Base-by-base conservation (phyloP, 2,113 vertebrate genomes). In the Labrus mixtus region DNA sequence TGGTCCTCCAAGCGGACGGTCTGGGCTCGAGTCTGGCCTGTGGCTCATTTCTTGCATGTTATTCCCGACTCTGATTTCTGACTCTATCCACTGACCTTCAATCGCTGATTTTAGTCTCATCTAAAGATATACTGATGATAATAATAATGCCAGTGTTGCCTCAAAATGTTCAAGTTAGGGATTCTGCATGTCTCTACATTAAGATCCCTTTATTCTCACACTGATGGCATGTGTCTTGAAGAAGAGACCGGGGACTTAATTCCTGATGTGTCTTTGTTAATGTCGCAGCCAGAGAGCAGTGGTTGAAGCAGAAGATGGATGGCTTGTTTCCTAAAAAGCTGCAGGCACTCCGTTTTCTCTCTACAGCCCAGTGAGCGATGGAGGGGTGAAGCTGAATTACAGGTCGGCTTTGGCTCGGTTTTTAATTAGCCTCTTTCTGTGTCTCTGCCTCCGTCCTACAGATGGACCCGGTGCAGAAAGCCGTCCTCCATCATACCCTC, bases 401-500 rank as follows among this genome's bases (percentile, higher is more conserved):
- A 50, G 70, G 60, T 88, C 79, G 23, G 74, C 63, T 69, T 76
- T 17, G 73, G 70, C 85, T 20, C 51, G 51, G 62, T 74, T 86
- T 86, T 95, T 95, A 94, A 95, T 94, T 94, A 88, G 92, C 71
- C 85, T 69, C 70, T 70, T 72, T 90, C 87, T 63, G 54, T 67
- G 63, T 89, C 88, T 79, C 84, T n/a, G n/a, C 9, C 17, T 75
- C 73, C 91, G 62, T 70, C 77, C 72, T 55, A 54, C 96, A 99
- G 97, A 97, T 99, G 96, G 97, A 99, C 93, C 96, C 96, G 68
- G 96, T 98, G 94, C 97, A 98, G 94, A 98, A 99, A 94, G 97
- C 97, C 76, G 95, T 98, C 93, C 96, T 98, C 93, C 97, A 97
- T 95, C 97, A 99, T 91, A 98, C 97, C 63, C 96, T 98, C 63